These are phyloP conservation scores for Asarcornis scutulata DNA, from an alignment of 2,113 vertebrate species.

Conservation along the genomic window DNA sequence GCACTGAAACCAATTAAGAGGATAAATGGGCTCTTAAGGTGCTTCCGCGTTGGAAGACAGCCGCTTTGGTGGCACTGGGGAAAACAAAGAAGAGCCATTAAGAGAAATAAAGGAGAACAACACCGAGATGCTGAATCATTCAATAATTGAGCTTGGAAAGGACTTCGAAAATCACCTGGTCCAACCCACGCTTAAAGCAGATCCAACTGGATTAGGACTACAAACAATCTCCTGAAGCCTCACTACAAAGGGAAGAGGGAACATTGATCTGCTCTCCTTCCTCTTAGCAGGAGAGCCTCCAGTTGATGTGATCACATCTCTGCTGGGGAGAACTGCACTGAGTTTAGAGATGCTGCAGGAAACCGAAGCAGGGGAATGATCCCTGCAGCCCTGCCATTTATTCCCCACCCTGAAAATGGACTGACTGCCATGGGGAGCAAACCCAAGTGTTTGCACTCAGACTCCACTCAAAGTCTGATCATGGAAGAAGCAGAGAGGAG, in stretches of 20 bases:
- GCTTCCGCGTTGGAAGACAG: not conserved
- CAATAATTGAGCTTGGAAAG: not conserved
- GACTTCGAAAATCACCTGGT: not conserved
- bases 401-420: not conserved
- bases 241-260: not conserved
- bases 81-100: not conserved
- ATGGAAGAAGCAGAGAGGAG: not conserved
- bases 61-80: not conserved
- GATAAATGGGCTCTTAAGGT: conserved; percentile 49
- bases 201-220: not conserved
- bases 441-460: not conserved
- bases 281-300: not conserved
- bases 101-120: not conserved
- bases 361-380: not conserved
- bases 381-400: accelerated
- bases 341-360: not conserved
- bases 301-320: not conserved
- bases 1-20: conserved; percentile 2
- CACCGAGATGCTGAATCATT: not conserved
- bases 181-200: not conserved
- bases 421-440: not conserved
- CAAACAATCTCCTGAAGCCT: not conserved
- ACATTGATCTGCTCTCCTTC: not conserved
- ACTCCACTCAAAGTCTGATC: not conserved
- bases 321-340: not conserved